Conservation (phyloP, 2,113 vertebrate species). For the Aviceda subcristata region DNA sequence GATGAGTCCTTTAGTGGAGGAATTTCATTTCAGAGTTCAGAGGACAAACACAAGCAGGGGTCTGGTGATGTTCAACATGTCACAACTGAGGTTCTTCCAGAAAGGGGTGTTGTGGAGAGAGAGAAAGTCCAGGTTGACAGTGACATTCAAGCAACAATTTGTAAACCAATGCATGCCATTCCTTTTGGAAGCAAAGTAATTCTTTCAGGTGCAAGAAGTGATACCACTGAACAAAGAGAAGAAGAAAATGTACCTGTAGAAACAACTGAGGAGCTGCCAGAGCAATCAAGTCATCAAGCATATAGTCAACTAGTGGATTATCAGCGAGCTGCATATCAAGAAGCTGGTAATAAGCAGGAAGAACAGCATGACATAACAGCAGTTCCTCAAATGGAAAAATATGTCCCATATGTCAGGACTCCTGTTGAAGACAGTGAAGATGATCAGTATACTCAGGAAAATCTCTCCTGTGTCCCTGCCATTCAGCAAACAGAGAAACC, state of each 20-base stretch:
- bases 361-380: neutral
- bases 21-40: conserved; percentile 22
- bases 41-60: neutral
- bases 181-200: conserved; percentile 66
- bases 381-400: neutral
- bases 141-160: conserved; percentile 56
- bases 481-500: neutral
- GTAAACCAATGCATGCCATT: conserved; percentile 66
- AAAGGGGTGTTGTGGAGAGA: neutral
- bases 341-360: neutral
- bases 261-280: conserved; percentile 49
- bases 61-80: neutral
- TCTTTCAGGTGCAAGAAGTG: conserved; percentile 27
- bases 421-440: conserved; percentile 49
- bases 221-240: conserved; percentile 28
- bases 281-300: conserved; percentile 7
- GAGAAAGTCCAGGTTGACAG: conserved; percentile 14
- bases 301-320: neutral
- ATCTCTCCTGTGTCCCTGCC: neutral
- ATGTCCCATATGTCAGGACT: neutral
- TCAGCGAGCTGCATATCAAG: conserved; percentile 20
- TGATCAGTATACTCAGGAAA: neutral
- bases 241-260: conserved; percentile 45
- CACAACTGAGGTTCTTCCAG: neutral
- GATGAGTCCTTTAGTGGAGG: conserved; percentile 13